Conservation (phyloP, 2,888 invertebrate genomes). For the Mamestra brassicae region DNA sequence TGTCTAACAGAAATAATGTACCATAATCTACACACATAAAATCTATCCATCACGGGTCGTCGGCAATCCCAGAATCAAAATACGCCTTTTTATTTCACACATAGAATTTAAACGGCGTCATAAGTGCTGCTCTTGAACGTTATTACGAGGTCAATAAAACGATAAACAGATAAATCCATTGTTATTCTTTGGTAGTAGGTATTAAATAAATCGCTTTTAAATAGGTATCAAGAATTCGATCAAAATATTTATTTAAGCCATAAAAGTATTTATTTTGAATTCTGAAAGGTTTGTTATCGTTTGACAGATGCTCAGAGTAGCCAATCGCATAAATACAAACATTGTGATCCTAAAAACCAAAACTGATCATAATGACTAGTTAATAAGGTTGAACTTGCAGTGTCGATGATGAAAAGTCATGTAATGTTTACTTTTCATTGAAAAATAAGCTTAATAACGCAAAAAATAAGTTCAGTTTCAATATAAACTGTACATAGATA, state of each 20-base stretch:
- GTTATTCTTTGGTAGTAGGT: conserved; percentile 47
- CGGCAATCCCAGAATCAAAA: conserved; percentile 11
- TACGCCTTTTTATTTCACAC: neutral
- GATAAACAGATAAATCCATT: conserved; percentile 45
- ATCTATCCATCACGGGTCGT: neutral
- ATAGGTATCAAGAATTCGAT: conserved; percentile 14
- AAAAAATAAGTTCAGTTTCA: conserved; percentile 3
- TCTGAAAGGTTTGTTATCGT: neutral
- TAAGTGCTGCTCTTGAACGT: conserved; percentile 20
- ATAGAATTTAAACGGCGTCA: conserved; percentile 40
- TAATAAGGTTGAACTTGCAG: conserved; percentile 7
- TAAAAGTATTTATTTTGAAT: conserved; percentile 36
- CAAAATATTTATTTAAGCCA: neutral
- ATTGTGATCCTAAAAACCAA: neutral
- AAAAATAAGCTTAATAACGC: fast-evolving
- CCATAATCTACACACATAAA: neutral
- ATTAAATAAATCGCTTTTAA: conserved; percentile 30
- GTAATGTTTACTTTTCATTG: neutral
- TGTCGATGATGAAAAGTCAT: neutral
- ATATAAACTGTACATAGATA: neutral
- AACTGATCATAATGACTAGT: fast-evolving
- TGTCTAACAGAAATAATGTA: too few relatives aligned
- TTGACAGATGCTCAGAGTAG: conserved; percentile 7
- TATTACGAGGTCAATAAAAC: conserved; percentile 55
- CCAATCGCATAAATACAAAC: conserved; percentile 24